Conservation (phyloP, 2,113 vertebrate genomes). For the Xiphophorus maculatus region DNA sequence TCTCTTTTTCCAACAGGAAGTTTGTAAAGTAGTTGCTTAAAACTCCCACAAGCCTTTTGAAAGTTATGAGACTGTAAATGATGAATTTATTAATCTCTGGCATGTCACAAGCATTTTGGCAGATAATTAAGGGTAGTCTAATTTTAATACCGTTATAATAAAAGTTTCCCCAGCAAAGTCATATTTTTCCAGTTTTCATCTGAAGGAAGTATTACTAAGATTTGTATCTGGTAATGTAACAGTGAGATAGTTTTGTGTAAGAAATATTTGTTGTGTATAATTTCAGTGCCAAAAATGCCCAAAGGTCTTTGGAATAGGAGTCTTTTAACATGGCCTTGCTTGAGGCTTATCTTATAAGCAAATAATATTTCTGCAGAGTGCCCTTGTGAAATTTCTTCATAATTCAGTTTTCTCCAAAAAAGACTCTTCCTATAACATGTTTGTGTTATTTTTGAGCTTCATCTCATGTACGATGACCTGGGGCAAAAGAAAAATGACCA, state of each 20-base stretch:
- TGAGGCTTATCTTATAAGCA: no score
- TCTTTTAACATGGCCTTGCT: no score
- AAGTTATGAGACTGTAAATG: neutral
- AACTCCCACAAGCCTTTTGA: no score
- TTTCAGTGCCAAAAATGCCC: neutral
- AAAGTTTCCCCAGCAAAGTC: neutral
- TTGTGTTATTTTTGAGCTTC: slow-evolving; percentile 12
- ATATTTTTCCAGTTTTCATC: neutral
- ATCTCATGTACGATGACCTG: slow-evolving; percentile 9
- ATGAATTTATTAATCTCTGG: neutral
- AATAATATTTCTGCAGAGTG: neutral
- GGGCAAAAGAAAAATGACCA: slow-evolving; percentile 26
- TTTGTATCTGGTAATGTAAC: no score
- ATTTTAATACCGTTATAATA: neutral
- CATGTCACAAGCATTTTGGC: neutral
- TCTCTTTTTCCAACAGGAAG: no score
- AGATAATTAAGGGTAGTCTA: no score
- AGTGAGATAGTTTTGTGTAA: no score
- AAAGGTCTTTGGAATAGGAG: neutral
- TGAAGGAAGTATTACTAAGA: neutral
- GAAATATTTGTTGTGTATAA: neutral
- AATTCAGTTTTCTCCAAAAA: slow-evolving; percentile 1
- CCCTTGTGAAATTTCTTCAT: neutral
- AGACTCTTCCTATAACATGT: neutral
- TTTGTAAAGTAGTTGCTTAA: no score